Percentiles rank a stretch among this genome's conserved stretches.
Evolutionary conservation across 2,888 invertebrate genomes (phyloP).

Genomic region (Dryomyza anilis): DNA sequence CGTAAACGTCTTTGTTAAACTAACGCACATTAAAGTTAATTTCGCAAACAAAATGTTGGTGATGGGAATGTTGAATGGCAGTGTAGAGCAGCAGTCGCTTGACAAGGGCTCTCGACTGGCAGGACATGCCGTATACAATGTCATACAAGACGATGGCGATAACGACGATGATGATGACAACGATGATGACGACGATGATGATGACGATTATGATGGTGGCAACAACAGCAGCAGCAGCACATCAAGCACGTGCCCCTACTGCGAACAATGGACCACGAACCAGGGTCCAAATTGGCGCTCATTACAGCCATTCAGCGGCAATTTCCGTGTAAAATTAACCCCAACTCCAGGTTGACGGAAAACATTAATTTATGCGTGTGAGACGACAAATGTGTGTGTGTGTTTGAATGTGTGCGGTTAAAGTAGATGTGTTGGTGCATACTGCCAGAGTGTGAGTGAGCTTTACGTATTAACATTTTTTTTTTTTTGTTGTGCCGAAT

Average conservation of each 20-base stretch:
- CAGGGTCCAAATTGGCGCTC: constrained; percentile 46
- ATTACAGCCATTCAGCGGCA: constrained; percentile 36
- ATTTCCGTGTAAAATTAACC: constrained; percentile 26
- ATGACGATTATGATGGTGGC: background rate
- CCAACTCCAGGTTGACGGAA: constrained; percentile 42
- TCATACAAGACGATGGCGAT: too few relatives aligned
- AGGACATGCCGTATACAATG: too few relatives aligned
- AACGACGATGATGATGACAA: too few relatives aligned
- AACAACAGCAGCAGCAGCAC: background rate
- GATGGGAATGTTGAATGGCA: constrained; percentile 37
- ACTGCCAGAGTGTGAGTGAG: constrained; percentile 14
- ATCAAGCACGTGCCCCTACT: background rate
- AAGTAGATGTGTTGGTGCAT: background rate
- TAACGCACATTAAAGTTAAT: constrained; percentile 9
- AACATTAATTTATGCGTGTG: constrained; percentile 50
- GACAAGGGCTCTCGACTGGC: too few relatives aligned
- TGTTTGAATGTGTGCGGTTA: background rate
- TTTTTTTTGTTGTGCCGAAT: constrained; percentile 42
- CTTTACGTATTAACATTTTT: constrained; percentile 35
- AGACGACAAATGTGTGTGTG: constrained; percentile 23
- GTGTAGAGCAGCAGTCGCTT: constrained; percentile 47
- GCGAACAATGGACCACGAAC: background rate
- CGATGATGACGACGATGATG: background rate
- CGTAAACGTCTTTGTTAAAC: constrained; percentile 34
- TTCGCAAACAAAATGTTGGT: background rate